Evolutionary conservation across 2,888 invertebrate genomes (phyloP).

Genomic region (Portevinia maculata): DNA sequence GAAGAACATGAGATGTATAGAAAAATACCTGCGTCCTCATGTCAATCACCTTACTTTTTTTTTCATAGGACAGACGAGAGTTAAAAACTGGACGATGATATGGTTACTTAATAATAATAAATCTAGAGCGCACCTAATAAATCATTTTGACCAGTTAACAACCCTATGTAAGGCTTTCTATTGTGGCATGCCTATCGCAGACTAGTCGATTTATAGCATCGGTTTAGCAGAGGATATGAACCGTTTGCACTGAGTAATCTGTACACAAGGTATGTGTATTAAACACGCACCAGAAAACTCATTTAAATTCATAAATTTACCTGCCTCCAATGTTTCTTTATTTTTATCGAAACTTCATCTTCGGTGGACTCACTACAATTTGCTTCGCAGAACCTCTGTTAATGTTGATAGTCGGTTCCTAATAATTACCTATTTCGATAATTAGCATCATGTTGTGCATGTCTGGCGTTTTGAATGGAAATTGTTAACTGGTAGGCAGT

Average conservation of each 20-base stretch:
- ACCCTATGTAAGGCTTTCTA: not conserved
- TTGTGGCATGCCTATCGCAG: not conserved
- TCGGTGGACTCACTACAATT: slow-evolving; percentile 37
- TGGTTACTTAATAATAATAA: not conserved
- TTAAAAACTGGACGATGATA: not conserved
- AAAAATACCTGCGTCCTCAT: not conserved
- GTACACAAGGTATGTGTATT: slow-evolving; percentile 14
- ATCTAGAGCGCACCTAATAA: not conserved
- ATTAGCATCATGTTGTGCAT: slow-evolving; percentile 31
- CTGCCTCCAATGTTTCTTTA: slow-evolving; percentile 10
- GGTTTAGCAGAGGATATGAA: slow-evolving; percentile 59
- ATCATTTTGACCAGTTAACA: not conserved
- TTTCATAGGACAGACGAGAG: not conserved
- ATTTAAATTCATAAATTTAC: slow-evolving; percentile 62
- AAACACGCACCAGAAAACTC: slow-evolving; percentile 33
- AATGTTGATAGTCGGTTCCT: slow-evolving; percentile 30
- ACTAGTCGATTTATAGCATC: slow-evolving; percentile 44
- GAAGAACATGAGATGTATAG: not conserved
- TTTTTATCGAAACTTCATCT: slow-evolving; percentile 27
- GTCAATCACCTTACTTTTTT: not conserved
- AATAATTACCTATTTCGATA: slow-evolving; percentile 27
- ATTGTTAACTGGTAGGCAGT: not conserved
- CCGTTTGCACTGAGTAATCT: slow-evolving; percentile 46
- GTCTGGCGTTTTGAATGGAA: slow-evolving; percentile 33
- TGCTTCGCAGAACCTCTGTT: slow-evolving; percentile 29